These are phyloP conservation scores for Dendroctonus valens DNA, from an alignment of 1,140 invertebrate genomes.

Conservation along the genomic window DNA sequence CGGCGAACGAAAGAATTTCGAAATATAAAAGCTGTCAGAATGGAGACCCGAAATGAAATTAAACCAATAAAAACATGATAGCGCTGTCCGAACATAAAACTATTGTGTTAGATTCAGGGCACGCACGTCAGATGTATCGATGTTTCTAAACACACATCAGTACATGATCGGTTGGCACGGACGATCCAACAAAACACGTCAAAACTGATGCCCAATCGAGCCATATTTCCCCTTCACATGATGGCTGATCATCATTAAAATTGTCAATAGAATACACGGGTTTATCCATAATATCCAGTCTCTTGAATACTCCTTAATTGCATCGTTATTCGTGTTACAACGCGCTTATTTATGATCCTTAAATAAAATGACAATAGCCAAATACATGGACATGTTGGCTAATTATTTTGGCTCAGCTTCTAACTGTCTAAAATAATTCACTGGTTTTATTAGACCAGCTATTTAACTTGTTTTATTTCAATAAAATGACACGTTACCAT, in stretches of 20 bases:
- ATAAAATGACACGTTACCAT: constrained; percentile 33
- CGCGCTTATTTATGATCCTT: too few relatives aligned
- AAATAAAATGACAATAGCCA: too few relatives aligned
- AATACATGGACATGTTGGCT: too few relatives aligned
- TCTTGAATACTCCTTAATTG: constrained; percentile 11
- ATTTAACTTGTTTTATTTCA: constrained; percentile 20
- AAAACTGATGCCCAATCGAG: constrained; percentile 27
- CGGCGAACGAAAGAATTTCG: too few relatives aligned
- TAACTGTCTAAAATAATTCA: not conserved
- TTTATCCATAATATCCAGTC: constrained; percentile 9
- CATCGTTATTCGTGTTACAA: not conserved
- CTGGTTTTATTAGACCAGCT: too few relatives aligned
- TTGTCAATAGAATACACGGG: constrained; percentile 12
- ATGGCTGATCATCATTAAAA: constrained; percentile 23
- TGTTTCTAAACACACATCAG: constrained; percentile 23
- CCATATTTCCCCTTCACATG: constrained; percentile 14
- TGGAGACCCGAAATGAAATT: constrained; percentile 14
- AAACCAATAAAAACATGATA: constrained; percentile 30
- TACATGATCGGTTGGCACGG: constrained; percentile 23
- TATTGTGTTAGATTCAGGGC: constrained; percentile 23
- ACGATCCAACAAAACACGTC: constrained; percentile 28
- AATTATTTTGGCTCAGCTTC: not conserved
- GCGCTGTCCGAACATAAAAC: constrained; percentile 14
- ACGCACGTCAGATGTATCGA: constrained; percentile 21
- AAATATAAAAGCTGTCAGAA: not conserved